phyloP scores from a whole-genome alignment of 2,888 invertebrate species.

The Chymomyza caudatula region DNA sequence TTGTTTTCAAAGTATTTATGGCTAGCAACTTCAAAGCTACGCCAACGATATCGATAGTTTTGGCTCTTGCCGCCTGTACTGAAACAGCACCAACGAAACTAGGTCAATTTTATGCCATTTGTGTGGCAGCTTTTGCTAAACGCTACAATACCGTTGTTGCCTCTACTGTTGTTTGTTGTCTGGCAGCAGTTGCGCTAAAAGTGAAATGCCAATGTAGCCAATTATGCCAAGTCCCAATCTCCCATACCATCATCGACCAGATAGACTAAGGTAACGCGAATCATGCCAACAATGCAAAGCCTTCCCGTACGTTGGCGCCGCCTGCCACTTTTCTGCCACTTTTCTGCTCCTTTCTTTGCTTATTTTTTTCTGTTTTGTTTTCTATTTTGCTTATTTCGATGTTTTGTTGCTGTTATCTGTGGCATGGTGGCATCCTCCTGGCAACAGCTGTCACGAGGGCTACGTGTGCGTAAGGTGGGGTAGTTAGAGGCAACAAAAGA shows the following conservation, averaged over 20 bases:
- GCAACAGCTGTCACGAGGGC: constrained; percentile 68
- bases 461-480: constrained; percentile 44
- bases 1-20: no score
- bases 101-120: constrained; percentile 64
- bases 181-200: constrained; percentile 57
- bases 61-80: constrained; percentile 28
- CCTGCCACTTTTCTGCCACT: constrained; percentile 29
- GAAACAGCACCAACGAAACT: constrained; percentile 35
- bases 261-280: constrained; percentile 51
- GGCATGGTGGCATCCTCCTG: constrained; percentile 31
- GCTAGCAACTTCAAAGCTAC: no score
- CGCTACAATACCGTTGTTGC: constrained; percentile 35
- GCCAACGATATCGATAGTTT: no score
- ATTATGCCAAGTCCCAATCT: constrained; percentile 50
- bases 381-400: constrained; percentile 54
- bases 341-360: neutral
- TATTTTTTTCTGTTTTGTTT: constrained; percentile 9
- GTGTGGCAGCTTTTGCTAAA: constrained; percentile 45
- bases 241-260: neutral
- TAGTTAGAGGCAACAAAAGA: neutral
- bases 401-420: constrained; percentile 52
- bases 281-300: constrained; percentile 64
- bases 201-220: constrained; percentile 69
- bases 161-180: constrained; percentile 5
- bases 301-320: constrained; percentile 42